phyloP scores from a whole-genome alignment of 2,113 vertebrate species.

The Leucopsar rothschildi region DNA sequence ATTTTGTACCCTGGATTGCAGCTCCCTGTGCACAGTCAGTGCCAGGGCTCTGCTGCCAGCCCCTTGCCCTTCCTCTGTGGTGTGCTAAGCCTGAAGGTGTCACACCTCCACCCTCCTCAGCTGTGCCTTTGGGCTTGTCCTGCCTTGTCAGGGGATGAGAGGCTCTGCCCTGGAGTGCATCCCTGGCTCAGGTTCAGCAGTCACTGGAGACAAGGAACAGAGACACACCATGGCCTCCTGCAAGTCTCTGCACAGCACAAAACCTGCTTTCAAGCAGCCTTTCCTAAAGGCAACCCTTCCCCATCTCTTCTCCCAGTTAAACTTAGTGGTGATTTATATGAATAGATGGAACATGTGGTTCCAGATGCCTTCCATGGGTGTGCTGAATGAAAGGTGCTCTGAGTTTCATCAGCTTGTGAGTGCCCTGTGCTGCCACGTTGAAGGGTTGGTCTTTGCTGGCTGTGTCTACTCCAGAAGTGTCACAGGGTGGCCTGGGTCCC shows the following conservation, averaged over 20 bases:
- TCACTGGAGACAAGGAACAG: neutral
- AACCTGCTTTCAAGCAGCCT: neutral
- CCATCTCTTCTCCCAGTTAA: neutral
- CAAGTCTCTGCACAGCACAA: neutral
- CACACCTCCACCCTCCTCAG: neutral
- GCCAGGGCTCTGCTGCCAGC: fast-evolving
- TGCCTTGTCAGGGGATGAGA: fast-evolving
- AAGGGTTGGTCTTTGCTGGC: neutral
- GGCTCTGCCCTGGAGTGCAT: neutral
- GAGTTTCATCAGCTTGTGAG: neutral
- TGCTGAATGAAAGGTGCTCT: neutral
- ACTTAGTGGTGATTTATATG: neutral
- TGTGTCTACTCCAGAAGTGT: neutral
- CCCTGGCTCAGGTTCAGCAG: neutral
- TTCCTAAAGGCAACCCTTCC: neutral
- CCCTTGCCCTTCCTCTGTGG: neutral
- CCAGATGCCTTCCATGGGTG: neutral
- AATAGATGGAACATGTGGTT: fast-evolving
- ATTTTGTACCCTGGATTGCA: neutral
- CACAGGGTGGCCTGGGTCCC: neutral
- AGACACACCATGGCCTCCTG: fast-evolving
- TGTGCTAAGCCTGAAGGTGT: fast-evolving
- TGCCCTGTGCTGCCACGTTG: fast-evolving
- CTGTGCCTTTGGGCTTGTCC: neutral
- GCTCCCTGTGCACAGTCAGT: fast-evolving